These are phyloP conservation scores for Acromyrmex heyeri DNA, from an alignment of 1,140 invertebrate genomes.

Conservation along the genomic window DNA sequence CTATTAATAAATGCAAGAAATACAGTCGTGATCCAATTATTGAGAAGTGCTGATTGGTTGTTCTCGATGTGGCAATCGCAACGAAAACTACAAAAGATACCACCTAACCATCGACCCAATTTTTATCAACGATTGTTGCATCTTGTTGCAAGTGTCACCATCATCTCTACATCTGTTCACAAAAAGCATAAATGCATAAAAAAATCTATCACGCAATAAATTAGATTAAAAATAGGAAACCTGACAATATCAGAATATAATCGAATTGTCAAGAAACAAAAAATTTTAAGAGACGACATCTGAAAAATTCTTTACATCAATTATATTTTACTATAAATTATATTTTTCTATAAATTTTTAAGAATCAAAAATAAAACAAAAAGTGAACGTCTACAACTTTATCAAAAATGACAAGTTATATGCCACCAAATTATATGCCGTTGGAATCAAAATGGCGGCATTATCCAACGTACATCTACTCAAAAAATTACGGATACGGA, in stretches of 20 bases:
- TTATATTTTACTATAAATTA: not conserved
- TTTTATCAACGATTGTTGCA: slow-evolving; percentile 66
- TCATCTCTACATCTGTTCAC: slow-evolving; percentile 14
- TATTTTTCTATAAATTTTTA: not conserved
- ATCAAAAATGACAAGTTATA: slow-evolving; percentile 79
- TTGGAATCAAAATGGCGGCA: slow-evolving; percentile 82
- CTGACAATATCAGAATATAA: not conserved
- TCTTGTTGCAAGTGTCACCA: slow-evolving; percentile 59
- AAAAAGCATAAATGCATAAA: slow-evolving; percentile 20
- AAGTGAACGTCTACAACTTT: not conserved
- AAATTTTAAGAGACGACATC: slow-evolving; percentile 4
- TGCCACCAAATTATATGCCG: slow-evolving; percentile 85
- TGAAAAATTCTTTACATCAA: not conserved
- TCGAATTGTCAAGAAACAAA: not conserved
- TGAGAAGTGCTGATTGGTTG: slow-evolving; percentile 77
- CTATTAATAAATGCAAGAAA: slow-evolving; percentile 72
- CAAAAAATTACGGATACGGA: slow-evolving; percentile 92
- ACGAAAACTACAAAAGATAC: slow-evolving; percentile 75
- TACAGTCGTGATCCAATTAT: slow-evolving; percentile 79
- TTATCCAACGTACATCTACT: slow-evolving; percentile 89
- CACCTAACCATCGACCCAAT: slow-evolving; percentile 66
- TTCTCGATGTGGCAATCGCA: slow-evolving; percentile 73
- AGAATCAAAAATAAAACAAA: not conserved
- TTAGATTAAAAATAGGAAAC: not conserved
- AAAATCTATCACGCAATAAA: not conserved